Conservation (phyloP, 2,113 vertebrate species). For the Phodopus roborovskii region DNA sequence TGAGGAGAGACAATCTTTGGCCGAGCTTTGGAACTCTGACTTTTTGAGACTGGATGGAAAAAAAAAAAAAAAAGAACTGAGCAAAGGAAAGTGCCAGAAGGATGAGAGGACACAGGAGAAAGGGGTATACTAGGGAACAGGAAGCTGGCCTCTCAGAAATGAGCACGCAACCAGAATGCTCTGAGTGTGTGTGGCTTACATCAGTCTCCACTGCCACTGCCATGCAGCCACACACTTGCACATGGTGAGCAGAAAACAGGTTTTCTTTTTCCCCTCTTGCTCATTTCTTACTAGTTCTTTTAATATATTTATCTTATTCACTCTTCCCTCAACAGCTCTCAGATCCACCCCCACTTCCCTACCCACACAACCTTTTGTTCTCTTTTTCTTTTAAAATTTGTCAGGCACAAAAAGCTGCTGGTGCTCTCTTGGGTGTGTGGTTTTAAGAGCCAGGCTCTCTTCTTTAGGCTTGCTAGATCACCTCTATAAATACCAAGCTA, state of each 20-base stretch:
- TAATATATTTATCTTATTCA: not conserved
- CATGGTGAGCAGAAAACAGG: not conserved
- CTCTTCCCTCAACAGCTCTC: not conserved
- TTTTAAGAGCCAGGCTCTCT: not conserved
- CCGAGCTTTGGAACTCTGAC: not conserved
- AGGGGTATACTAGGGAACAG: not conserved
- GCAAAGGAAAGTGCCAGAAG: slow-evolving; percentile 1
- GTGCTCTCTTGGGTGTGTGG: not conserved
- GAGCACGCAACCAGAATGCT: not conserved
- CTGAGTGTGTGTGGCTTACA: not conserved
- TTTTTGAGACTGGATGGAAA: not conserved
- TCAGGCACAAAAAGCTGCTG: not conserved
- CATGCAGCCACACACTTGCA: not conserved
- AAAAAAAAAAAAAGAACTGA: not conserved
- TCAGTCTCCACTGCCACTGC: not conserved
- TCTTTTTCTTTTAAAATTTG: not conserved
- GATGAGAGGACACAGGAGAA: not conserved
- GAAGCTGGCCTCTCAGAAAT: not conserved
- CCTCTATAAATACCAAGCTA: slow-evolving; percentile 20
- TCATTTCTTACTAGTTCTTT: not conserved
- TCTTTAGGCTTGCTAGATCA: slow-evolving; percentile 1
- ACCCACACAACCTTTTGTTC: not conserved
- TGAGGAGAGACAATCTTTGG: not conserved
- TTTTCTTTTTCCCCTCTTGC: not conserved
- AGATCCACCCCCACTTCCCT: not conserved